A percentile compares a stretch with the other conserved stretches of the same genome.
phyloP scores from a whole-genome alignment of 1,140 invertebrate genomes.

The Platorchestia sp. region DNA sequence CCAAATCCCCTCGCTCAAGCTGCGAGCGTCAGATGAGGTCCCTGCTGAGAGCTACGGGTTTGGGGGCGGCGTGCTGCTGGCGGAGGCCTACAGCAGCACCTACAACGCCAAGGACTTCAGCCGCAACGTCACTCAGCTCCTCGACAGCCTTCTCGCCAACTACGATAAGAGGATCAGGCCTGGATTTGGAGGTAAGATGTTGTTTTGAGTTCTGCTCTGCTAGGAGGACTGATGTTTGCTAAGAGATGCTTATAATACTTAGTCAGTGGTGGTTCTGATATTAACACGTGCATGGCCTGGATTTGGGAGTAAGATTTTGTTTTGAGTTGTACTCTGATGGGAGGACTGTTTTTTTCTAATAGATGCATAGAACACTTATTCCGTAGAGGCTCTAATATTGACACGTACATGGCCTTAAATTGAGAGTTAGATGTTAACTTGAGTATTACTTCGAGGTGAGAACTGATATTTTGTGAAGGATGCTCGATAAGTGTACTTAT shows the following conservation, averaged over 20 bases:
- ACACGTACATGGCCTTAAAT: slow-evolving; percentile 72
- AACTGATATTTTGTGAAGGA: background rate
- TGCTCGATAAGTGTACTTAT: background rate
- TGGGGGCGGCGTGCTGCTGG: background rate
- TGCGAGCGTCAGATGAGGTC: background rate
- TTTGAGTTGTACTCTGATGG: background rate
- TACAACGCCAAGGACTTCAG: slow-evolving; percentile 67
- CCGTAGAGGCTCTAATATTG: background rate
- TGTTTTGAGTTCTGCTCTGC: background rate
- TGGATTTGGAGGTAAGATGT: slow-evolving; percentile 72
- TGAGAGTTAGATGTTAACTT: slow-evolving; percentile 71
- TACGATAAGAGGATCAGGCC: slow-evolving; percentile 75
- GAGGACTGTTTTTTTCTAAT: background rate
- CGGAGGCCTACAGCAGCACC: slow-evolving; percentile 64
- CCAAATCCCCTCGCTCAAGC: background rate
- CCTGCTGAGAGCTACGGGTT: background rate
- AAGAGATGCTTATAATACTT: background rate
- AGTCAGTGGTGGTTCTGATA: background rate
- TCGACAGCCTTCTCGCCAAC: slow-evolving; percentile 73
- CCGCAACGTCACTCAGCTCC: slow-evolving; percentile 72
- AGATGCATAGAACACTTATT: background rate
- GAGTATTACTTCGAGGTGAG: background rate
- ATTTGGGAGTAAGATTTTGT: slow-evolving; percentile 72
- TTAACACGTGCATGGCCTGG: slow-evolving; percentile 67
- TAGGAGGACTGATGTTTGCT: background rate